Evolutionary conservation across 2,797 vertebrate genomes (phyloP).

Genomic region (Choloepus didactylus): DNA sequence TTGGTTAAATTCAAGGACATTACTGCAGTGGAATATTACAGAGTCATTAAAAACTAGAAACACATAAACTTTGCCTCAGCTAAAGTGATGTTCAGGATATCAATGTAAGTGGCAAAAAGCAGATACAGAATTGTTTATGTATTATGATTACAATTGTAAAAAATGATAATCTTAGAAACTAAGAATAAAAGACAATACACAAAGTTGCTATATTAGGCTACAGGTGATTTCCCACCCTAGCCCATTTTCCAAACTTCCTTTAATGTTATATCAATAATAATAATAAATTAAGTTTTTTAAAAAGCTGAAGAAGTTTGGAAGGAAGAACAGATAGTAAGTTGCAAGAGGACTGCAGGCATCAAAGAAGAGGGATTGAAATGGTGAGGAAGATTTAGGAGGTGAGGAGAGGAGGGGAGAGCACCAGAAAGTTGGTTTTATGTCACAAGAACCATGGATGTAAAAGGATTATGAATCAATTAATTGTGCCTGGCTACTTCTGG

Average conservation of each 20-base stretch:
- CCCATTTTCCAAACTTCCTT: conserved; percentile 21
- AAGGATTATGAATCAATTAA: too few relatives aligned
- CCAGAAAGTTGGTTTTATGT: background rate
- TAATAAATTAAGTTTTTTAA: background rate
- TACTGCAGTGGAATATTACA: background rate
- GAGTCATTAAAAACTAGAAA: conserved; percentile 3
- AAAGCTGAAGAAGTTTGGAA: background rate
- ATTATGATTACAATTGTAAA: background rate
- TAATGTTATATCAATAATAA: background rate
- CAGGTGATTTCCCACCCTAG: background rate
- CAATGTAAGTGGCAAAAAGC: background rate
- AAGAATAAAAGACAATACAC: conserved; percentile 2
- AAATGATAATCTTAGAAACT: conserved; percentile 21
- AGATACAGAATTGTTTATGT: background rate
- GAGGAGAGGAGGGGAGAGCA: background rate
- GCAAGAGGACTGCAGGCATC: background rate
- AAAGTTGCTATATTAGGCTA: background rate
- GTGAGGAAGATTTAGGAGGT: too few relatives aligned
- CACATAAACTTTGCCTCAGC: background rate
- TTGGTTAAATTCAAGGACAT: conserved; percentile 20
- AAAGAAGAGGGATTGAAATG: background rate
- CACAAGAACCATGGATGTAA: background rate
- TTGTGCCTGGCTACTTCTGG: background rate
- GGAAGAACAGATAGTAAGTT: background rate
- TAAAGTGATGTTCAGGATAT: background rate